Percentiles rank a stretch among this genome's conserved stretches.
These are phyloP conservation scores for Volucella bombylans DNA, from an alignment of 2,888 invertebrate species.

Conservation along the genomic window DNA sequence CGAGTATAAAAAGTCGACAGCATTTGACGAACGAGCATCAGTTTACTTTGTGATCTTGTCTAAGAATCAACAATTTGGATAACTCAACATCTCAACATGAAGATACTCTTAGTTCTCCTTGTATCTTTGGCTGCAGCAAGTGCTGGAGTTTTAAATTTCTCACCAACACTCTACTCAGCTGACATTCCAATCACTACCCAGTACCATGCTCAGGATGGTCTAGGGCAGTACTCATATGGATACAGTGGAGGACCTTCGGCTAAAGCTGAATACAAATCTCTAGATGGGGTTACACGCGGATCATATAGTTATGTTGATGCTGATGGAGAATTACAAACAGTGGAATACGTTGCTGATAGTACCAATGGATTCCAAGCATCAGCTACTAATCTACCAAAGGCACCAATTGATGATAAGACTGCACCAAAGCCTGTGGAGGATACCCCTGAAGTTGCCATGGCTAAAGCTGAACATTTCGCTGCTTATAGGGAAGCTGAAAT, in stretches of 20 bases:
- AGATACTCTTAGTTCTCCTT: constrained; percentile 48
- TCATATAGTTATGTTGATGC: constrained; percentile 86
- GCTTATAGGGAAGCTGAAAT: constrained; percentile 80
- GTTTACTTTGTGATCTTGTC: constrained; percentile 63
- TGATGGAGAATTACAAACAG: constrained; percentile 85
- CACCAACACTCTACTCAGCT: constrained; percentile 71
- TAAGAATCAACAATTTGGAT: constrained; percentile 51
- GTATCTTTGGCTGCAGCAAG: constrained; percentile 45
- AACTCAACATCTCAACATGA: constrained; percentile 46
- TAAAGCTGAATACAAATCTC: constrained; percentile 84
- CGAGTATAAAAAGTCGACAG: constrained; percentile 61
- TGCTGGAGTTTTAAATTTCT: constrained; percentile 63
- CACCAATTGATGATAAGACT: constrained; percentile 79
- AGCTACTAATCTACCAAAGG: constrained; percentile 85
- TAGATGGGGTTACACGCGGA: constrained; percentile 85
- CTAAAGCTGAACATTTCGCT: constrained; percentile 80
- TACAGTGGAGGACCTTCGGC: constrained; percentile 85
- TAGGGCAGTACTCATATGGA: constrained; percentile 86
- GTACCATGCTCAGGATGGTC: constrained; percentile 85
- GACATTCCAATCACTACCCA: constrained; percentile 80
- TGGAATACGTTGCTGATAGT: constrained; percentile 85
- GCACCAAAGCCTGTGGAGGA: constrained; percentile 82
- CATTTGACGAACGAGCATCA: constrained; percentile 51
- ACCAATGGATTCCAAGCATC: constrained; percentile 85
- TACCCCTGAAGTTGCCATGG: constrained; percentile 82